These are phyloP conservation scores for Canis aureus DNA, from an alignment of 2,113 vertebrate genomes.

Conservation along the genomic window DNA sequence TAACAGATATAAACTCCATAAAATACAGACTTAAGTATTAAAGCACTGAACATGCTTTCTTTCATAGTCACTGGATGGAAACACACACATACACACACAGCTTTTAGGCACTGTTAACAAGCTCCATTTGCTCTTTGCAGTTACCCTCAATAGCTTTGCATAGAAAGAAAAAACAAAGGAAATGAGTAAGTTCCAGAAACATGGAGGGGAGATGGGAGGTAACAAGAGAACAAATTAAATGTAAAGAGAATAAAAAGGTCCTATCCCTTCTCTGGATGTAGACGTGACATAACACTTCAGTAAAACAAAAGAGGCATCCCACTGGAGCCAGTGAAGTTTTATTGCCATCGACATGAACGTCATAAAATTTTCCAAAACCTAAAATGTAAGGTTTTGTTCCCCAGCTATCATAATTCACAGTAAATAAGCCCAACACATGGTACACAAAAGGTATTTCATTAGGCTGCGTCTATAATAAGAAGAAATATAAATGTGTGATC, in stretches of 20 bases:
- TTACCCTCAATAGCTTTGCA: neutral
- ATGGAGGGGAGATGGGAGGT: neutral
- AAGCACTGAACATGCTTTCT: neutral
- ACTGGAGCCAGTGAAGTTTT: slow-evolving; percentile 65
- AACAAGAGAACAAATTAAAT: slow-evolving; percentile 44
- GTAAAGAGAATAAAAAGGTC: neutral
- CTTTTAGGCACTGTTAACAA: neutral
- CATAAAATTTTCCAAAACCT: slow-evolving; percentile 56
- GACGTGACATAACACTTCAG: slow-evolving; percentile 59
- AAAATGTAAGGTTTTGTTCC: slow-evolving; percentile 56
- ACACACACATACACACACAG: neutral
- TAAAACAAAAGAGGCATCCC: slow-evolving; percentile 74
- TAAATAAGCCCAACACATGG: slow-evolving; percentile 61
- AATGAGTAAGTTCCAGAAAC: slow-evolving; percentile 25
- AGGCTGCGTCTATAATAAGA: slow-evolving; percentile 62
- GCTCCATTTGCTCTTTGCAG: neutral
- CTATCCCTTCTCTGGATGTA: neutral
- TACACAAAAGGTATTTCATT: slow-evolving; percentile 64
- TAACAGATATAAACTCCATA: neutral
- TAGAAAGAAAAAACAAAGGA: neutral
- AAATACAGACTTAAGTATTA: neutral
- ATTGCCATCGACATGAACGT: slow-evolving; percentile 64
- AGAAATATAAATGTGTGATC: slow-evolving; percentile 9
- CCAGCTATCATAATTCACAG: slow-evolving; percentile 64
- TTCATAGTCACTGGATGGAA: neutral